A percentile compares a stretch with the other conserved stretches of the same genome.
Evolutionary conservation across 92 coral and sea anemone genomes (phyloP).

Genomic region (Chrysogorgia sp.): DNA sequence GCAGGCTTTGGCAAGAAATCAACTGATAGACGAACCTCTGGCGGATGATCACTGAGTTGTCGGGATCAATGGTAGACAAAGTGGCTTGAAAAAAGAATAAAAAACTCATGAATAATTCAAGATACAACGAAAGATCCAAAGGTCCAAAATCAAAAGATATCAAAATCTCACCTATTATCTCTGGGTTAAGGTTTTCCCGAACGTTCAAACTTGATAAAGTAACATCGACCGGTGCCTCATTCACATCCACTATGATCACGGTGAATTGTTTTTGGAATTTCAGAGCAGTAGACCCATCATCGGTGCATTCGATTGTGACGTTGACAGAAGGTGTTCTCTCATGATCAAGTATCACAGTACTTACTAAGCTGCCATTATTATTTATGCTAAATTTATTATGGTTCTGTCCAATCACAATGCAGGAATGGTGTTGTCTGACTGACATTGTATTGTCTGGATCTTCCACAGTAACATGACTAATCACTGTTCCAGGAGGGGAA

Average conservation of each 20-base stretch:
- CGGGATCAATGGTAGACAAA: slow-evolving; percentile 80
- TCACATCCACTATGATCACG: slow-evolving; percentile 68
- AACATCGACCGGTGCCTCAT: slow-evolving; percentile 80
- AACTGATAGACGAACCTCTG: slow-evolving; percentile 72
- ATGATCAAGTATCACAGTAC: slow-evolving; percentile 64
- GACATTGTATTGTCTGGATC: slow-evolving; percentile 64
- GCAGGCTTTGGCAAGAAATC: slow-evolving; percentile 51
- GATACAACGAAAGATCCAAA: not conserved
- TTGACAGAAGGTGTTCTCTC: slow-evolving; percentile 69
- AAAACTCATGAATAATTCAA: not conserved
- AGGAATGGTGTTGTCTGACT: slow-evolving; percentile 65
- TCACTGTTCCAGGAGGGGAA: slow-evolving; percentile 75
- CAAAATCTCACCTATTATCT: slow-evolving; percentile 63
- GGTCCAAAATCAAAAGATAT: not conserved
- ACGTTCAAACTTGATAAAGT: slow-evolving; percentile 68
- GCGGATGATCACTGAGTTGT: slow-evolving; percentile 66
- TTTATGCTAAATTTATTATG: not conserved
- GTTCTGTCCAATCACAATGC: slow-evolving; percentile 55
- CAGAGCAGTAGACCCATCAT: slow-evolving; percentile 71
- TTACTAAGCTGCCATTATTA: slow-evolving; percentile 24
- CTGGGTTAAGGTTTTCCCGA: slow-evolving; percentile 71
- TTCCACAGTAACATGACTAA: slow-evolving; percentile 74
- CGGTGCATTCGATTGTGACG: slow-evolving; percentile 65
- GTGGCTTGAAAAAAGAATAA: slow-evolving; percentile 57
- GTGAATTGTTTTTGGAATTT: slow-evolving; percentile 56